Evolutionary conservation across 2,888 invertebrate genomes (phyloP), one percentile per base, ranked within the genome.

Genomic region (Fragum fragum): DNA sequence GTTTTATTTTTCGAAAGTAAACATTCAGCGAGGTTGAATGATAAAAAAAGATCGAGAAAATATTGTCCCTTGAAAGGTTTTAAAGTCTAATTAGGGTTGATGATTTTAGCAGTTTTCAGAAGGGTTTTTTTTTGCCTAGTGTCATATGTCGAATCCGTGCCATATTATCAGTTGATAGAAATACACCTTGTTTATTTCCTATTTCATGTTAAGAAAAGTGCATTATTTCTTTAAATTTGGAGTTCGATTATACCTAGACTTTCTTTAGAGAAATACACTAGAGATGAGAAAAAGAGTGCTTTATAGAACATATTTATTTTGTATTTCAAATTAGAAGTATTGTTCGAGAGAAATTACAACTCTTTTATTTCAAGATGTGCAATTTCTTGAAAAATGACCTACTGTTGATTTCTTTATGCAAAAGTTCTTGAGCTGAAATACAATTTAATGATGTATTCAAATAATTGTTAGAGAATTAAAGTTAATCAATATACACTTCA

Each of bases 131-230:
- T n/a, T n/a, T n/a, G n/a, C n/a, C n/a, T n/a, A n/a, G n/a, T n/a
- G n/a, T n/a, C n/a, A n/a, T n/a, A n/a, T 36, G 14, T 47, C 47
- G 6, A 81, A 81, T 81, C 81, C 81, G 81, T 81, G 81, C 81
- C 81, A 81, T 81, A 32, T 52, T 21, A 3, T 57, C 23, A 42
- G 63, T 47, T 23, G 32, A 39, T 26, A 73, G 77, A 81, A 77
- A 70, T 74, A 81, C 74, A 77, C 66, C 81, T 42, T 59, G 18
- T 55, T 69, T 76, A 39, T 73, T 70, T 76, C 52, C 68, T 57
- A 18, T 75, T 57, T 59, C 16, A 26, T 69, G 18, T 63, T 7
- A 11, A 66, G 26, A 23, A 63, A 66, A 66, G 66, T 66, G 66
- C 66, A 66, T 66, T 66, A 42, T 2, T n/a, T 21, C 14, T 42